Percentiles rank a stretch among this genome's conserved stretches.
Conservation (phyloP, 2,797 vertebrate species). For the Semaprochilodus insignis region DNA sequence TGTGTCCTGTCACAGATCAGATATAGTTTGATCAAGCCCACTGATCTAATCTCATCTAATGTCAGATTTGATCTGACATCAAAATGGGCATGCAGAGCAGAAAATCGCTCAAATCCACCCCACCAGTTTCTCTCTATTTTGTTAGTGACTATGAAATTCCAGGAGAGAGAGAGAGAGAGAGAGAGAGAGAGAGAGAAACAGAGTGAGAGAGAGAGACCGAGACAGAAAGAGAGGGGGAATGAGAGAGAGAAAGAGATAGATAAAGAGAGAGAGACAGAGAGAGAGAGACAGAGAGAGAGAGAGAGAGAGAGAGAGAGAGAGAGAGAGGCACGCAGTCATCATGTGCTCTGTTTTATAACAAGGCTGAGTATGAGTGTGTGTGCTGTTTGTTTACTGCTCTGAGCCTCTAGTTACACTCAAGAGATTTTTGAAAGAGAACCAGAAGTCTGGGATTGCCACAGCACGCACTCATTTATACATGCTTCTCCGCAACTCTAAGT, state of each 20-base stretch:
- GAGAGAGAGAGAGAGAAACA: neutral
- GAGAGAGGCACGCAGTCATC: neutral
- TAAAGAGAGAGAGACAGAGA: neutral
- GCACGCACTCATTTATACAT: neutral
- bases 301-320: neutral
- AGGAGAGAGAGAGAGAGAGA: neutral
- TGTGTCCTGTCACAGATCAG: no score
- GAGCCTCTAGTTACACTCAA: neutral
- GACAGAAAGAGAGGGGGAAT: no score
- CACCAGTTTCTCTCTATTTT: no score
- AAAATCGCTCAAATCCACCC: no score
- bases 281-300: neutral
- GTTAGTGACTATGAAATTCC: no score
- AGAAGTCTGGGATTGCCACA: neutral
- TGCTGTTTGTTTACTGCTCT: constrained; percentile 14
- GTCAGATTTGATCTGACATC: no score
- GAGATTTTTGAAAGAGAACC: constrained; percentile 4
- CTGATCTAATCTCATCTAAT: no score
- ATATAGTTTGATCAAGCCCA: no score
- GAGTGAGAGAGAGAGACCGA: neutral
- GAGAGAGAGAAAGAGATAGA: constrained; percentile 10
- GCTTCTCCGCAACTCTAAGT: neutral
- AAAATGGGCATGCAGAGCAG: no score
- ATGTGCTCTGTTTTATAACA: constrained; percentile 3
- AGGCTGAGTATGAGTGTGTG: neutral